These are phyloP conservation scores for Heliconius charithonia DNA, from an alignment of 2,888 invertebrate species.

Conservation along the genomic window DNA sequence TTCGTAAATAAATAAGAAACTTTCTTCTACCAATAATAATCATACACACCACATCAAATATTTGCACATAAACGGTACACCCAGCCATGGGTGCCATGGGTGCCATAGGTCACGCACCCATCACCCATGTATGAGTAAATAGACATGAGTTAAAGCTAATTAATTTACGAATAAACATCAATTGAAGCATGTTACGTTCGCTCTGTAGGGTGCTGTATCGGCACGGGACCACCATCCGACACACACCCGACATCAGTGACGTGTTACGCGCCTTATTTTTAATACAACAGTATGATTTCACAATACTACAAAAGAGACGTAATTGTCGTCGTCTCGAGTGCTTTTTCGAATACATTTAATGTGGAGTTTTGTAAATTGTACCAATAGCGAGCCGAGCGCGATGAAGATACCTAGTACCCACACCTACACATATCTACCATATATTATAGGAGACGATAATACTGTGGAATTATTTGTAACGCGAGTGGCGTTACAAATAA, in stretches of 20 bases:
- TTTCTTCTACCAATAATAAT: background rate
- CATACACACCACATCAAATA: conserved; percentile 11
- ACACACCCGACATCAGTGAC: background rate
- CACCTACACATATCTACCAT: background rate
- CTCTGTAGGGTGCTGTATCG: background rate
- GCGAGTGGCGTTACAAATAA: conserved; percentile 17
- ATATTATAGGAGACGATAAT: conserved; percentile 2
- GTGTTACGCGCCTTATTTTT: background rate
- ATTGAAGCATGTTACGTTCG: background rate
- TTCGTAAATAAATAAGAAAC: conserved; percentile 10
- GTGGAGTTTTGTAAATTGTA: background rate
- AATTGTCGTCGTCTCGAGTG: conserved; percentile 32
- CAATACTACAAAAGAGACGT: conserved; percentile 16
- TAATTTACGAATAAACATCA: background rate
- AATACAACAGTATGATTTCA: background rate
- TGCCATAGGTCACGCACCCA: background rate
- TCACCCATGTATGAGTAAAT: background rate
- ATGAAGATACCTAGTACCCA: too few relatives aligned
- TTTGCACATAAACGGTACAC: background rate
- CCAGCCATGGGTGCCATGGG: background rate
- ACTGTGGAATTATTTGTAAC: conserved; percentile 6
- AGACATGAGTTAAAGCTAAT: conserved; percentile 14
- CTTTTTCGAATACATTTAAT: conserved; percentile 13
- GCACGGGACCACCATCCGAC: background rate
- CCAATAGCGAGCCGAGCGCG: background rate